Conservation (phyloP, 2,797 vertebrate species). For the Pristis pectinata region DNA sequence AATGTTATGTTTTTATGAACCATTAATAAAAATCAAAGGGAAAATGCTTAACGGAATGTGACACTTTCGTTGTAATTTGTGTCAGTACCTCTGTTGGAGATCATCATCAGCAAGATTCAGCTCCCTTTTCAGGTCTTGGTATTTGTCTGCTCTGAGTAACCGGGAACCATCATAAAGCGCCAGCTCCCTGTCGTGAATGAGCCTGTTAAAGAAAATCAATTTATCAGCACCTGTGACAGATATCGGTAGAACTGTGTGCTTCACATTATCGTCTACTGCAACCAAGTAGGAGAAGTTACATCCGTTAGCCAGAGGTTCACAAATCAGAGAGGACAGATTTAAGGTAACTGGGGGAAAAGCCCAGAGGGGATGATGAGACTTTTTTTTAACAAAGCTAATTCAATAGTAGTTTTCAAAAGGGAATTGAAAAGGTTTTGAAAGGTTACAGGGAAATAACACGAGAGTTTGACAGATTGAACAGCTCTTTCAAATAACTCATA, state of each 20-base stretch:
- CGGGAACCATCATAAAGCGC: conserved; percentile 85
- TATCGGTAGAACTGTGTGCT: not conserved
- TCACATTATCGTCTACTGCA: not conserved
- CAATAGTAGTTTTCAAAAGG: not conserved
- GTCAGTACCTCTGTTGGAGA: conserved; percentile 71
- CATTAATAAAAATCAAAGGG: not conserved
- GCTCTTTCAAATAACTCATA: not conserved
- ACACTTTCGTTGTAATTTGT: not conserved
- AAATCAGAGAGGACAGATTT: not conserved
- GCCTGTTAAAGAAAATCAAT: conserved; percentile 53
- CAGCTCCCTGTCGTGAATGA: conserved; percentile 88
- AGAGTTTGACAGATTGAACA: not conserved
- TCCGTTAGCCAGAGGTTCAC: not conserved
- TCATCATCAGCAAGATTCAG: conserved; percentile 72
- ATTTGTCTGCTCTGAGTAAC: conserved; percentile 81
- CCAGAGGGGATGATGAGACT: not conserved
- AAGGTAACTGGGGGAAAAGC: not conserved
- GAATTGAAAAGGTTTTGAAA: not conserved
- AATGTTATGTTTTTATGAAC: not conserved
- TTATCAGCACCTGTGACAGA: not conserved
- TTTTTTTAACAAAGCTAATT: not conserved
- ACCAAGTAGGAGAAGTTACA: not conserved
- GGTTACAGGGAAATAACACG: not conserved
- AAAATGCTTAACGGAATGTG: not conserved
- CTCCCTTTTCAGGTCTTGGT: conserved; percentile 71